phyloP scores from a whole-genome alignment of 2,888 invertebrate genomes.

The Pyrrhosoma nymphula region DNA sequence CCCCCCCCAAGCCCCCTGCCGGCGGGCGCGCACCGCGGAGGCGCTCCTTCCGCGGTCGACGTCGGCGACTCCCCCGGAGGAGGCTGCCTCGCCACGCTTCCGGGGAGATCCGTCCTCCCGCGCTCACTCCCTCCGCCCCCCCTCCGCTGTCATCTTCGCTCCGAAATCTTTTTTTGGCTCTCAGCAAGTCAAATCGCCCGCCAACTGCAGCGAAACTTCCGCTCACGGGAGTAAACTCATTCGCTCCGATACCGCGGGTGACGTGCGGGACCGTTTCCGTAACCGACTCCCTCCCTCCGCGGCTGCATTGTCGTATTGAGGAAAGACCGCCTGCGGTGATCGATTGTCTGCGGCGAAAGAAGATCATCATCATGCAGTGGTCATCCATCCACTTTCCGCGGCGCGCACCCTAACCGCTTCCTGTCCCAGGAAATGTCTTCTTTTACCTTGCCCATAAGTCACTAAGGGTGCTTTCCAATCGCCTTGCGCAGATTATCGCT shows the following conservation, averaged over 20 bases:
- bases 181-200: neutral
- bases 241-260: neutral
- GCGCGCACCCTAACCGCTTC: no score
- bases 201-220: neutral
- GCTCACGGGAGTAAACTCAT: neutral
- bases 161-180: neutral
- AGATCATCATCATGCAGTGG: no score
- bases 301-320: no score
- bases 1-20: no score
- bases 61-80: neutral
- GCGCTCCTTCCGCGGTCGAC: neutral
- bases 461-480: no score
- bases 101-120: neutral
- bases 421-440: no score
- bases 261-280: neutral
- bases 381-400: no score
- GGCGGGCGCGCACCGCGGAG: neutral
- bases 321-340: no score
- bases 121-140: neutral
- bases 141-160: neutral
- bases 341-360: no score
- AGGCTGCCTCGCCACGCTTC: neutral
- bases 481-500: neutral
- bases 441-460: no score
- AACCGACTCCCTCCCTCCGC: neutral